Conservation (phyloP, 2,888 invertebrate genomes). For the Priocnemis perturbator region DNA sequence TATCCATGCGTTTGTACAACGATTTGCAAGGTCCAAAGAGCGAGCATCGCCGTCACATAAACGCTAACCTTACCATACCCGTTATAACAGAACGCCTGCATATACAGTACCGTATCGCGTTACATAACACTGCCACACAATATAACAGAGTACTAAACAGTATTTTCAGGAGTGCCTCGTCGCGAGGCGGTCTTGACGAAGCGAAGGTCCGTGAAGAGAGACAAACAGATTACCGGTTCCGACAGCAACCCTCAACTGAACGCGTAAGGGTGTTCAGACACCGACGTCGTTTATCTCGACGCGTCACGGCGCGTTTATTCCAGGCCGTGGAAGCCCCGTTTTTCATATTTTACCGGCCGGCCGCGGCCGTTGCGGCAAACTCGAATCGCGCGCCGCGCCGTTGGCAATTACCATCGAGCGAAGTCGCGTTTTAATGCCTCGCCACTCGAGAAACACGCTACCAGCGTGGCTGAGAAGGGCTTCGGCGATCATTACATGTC, state of each 20-base stretch:
- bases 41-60: no score
- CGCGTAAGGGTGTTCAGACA: no score
- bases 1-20: no score
- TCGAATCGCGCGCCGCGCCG: not conserved
- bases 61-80: no score
- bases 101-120: no score
- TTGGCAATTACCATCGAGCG: not conserved
- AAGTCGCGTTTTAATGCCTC: not conserved
- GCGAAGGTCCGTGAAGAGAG: no score
- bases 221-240: no score
- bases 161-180: no score
- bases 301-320: not conserved
- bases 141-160: not conserved
- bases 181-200: not conserved
- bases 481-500: conserved; percentile 44
- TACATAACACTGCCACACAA: no score
- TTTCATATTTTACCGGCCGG: not conserved
- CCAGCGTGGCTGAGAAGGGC: conserved; percentile 11
- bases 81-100: no score
- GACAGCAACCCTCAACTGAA: not conserved
- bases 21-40: no score
- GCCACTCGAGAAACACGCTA: not conserved
- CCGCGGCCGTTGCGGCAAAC: not conserved
- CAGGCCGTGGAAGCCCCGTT: conserved; percentile 5
- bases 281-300: not conserved